Percentiles rank a stretch among this genome's conserved stretches.
These are phyloP conservation scores for Neria commutata DNA, from an alignment of 2,888 invertebrate genomes.

Conservation along the genomic window DNA sequence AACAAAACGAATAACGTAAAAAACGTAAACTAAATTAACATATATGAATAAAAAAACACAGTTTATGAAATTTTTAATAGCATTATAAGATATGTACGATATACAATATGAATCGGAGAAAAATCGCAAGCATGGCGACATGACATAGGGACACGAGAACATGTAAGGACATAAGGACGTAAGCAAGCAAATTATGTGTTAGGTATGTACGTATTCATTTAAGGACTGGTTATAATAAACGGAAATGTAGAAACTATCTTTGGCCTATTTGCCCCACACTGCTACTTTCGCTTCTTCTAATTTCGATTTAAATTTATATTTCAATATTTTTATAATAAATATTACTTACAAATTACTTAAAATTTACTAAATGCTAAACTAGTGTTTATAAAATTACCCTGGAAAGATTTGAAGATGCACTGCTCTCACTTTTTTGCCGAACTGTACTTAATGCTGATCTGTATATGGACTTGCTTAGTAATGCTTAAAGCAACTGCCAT, in stretches of 20 bases:
- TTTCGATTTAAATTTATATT: constrained; percentile 5
- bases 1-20: constrained; percentile 38
- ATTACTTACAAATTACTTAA: too few relatives aligned
- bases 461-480: too few relatives aligned
- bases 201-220: constrained; percentile 49
- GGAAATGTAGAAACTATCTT: constrained; percentile 45
- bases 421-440: too few relatives aligned
- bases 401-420: too few relatives aligned
- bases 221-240: constrained; percentile 62
- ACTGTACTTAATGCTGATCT: too few relatives aligned
- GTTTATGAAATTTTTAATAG: constrained; percentile 31
- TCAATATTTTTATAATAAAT: too few relatives aligned
- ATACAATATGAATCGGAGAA: neutral
- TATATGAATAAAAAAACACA: constrained; percentile 26
- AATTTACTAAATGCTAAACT: too few relatives aligned
- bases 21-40: constrained; percentile 35
- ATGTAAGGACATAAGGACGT: constrained; percentile 11
- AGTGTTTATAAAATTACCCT: too few relatives aligned
- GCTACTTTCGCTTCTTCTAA: neutral
- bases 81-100: too few relatives aligned
- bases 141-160: neutral
- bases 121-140: neutral
- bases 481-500: too few relatives aligned
- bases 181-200: constrained; percentile 28
- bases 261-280: constrained; percentile 28